phyloP scores from a whole-genome alignment of 1,140 invertebrate genomes.

The Sinonovacula constricta region DNA sequence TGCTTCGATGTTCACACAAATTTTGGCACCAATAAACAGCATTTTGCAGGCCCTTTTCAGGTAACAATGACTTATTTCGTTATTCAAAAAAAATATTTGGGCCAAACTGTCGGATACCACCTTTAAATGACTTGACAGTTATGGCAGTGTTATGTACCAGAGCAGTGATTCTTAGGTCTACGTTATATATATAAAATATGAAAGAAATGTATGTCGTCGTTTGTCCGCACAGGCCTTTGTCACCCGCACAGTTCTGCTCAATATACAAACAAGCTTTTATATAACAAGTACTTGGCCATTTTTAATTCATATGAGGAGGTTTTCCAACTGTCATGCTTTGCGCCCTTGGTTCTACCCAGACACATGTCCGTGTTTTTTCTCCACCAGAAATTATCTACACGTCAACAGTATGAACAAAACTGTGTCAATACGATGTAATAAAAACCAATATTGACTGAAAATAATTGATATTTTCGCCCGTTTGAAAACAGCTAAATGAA shows the following conservation, averaged over 20 bases:
- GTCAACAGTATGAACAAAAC: background rate
- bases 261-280: background rate
- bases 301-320: background rate
- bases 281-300: no score
- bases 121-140: no score
- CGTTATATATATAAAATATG: background rate
- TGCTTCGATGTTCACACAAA: no score
- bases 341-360: background rate
- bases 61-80: no score
- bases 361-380: background rate
- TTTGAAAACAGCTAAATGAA: background rate
- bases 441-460: background rate
- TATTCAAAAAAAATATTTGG: no score
- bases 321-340: background rate
- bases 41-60: no score
- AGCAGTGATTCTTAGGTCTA: background rate
- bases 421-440: background rate
- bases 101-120: no score
- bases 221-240: background rate
- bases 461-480: background rate
- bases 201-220: background rate
- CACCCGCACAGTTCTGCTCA: background rate
- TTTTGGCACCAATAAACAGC: no score
- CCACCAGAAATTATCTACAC: background rate
- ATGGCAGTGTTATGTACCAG: background rate